These are phyloP conservation scores for Cephonodes hylas DNA, from an alignment of 2,888 invertebrate species.

Conservation along the genomic window DNA sequence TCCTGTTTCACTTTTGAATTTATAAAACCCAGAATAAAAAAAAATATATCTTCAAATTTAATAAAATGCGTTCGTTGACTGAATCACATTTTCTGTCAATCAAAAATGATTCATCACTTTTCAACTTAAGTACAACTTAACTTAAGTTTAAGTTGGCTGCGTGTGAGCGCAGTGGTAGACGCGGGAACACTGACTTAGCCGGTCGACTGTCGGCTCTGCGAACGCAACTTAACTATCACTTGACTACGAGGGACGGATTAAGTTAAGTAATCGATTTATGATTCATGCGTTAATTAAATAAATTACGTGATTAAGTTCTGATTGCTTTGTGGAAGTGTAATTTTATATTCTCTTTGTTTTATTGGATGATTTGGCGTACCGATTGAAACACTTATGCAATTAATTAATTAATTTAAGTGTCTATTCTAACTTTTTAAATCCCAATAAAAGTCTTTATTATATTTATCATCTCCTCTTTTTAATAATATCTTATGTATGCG, in stretches of 20 bases:
- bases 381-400: no score
- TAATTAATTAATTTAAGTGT: no score
- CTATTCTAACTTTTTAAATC: no score
- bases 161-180: conserved; percentile 29
- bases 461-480: no score
- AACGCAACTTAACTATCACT: conserved; percentile 41
- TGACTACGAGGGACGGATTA: conserved; percentile 35
- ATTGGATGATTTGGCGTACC: no score
- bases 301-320: neutral
- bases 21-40: conserved; percentile 32
- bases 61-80: conserved; percentile 52
- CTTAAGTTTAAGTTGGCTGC: conserved; percentile 26
- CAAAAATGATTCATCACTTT: conserved; percentile 73
- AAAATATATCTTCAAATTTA: conserved; percentile 26
- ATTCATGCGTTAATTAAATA: conserved; percentile 14
- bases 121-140: conserved; percentile 17
- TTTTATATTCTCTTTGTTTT: neutral
- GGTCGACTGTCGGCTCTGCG: conserved; percentile 18
- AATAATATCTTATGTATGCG: no score
- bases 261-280: conserved; percentile 13
- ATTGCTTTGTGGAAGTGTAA: neutral
- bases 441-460: no score
- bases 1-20: conserved; percentile 36
- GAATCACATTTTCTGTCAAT: conserved; percentile 75
- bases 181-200: conserved; percentile 31